Conservation (phyloP, 2,888 invertebrate species). For the Dilophus febrilis region DNA sequence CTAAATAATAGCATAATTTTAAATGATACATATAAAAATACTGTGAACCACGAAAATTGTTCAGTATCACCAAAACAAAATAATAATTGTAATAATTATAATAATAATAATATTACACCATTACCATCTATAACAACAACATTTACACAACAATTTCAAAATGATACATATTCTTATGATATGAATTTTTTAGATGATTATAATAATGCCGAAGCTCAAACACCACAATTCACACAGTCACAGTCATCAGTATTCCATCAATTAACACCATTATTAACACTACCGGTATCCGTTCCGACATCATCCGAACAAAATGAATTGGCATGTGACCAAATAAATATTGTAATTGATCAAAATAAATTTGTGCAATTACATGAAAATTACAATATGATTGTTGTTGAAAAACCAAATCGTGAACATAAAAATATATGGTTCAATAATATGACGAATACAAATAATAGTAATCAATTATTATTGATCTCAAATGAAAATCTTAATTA, state of each 20-base stretch:
- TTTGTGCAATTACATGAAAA: conserved; percentile 3
- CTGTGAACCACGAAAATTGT: too few species aligned
- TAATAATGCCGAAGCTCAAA: too few species aligned
- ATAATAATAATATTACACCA: conserved; percentile 11
- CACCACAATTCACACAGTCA: too few species aligned
- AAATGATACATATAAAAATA: too few species aligned
- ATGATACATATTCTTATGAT: conserved; percentile 8
- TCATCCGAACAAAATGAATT: too few species aligned
- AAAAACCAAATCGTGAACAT: conserved; percentile 26
- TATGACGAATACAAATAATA: conserved; percentile 5
- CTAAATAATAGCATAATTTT: not conserved
- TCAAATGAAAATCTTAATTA: too few species aligned
- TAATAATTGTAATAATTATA: not conserved
- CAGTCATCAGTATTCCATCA: conserved; percentile 1
- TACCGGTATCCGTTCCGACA: too few species aligned
- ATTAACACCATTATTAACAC: conserved; percentile 1
- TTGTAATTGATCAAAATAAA: conserved; percentile 4
- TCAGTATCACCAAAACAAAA: conserved; percentile 4
- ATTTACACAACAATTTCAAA: conserved; percentile 16
- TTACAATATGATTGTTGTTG: conserved; percentile 13
- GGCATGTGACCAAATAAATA: not conserved
- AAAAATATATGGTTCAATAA: conserved; percentile 24
- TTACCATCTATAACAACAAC: conserved; percentile 28
- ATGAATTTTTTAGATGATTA: conserved; percentile 6
- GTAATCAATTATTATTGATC: too few species aligned